These are phyloP conservation scores for Platyura marginata DNA, from an alignment of 1,140 invertebrate genomes.

Conservation along the genomic window DNA sequence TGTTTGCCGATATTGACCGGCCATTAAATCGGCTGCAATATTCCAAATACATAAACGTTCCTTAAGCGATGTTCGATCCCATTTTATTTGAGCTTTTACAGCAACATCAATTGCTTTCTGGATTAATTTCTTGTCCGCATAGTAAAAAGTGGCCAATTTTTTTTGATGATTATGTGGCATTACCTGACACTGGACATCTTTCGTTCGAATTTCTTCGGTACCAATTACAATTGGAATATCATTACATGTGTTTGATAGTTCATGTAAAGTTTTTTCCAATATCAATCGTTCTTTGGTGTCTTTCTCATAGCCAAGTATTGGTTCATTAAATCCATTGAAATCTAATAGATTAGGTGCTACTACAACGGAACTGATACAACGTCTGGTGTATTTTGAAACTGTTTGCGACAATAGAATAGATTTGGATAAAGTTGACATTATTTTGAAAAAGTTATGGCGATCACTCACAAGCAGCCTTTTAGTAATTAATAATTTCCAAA, in stretches of 20 bases:
- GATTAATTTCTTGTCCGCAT: constrained; percentile 67
- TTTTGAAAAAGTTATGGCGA: no score
- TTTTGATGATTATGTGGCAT: constrained; percentile 77
- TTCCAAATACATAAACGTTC: constrained; percentile 67
- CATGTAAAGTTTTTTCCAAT: constrained; percentile 52
- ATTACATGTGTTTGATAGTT: constrained; percentile 40
- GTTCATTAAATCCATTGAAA: constrained; percentile 61
- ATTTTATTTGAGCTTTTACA: constrained; percentile 56
- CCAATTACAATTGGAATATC: constrained; percentile 90
- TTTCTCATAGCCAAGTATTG: constrained; percentile 58
- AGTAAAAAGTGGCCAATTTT: constrained; percentile 82
- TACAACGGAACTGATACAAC: not conserved
- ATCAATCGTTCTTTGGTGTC: constrained; percentile 65
- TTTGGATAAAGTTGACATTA: no score
- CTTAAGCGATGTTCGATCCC: constrained; percentile 66
- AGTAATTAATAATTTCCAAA: no score
- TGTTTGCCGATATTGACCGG: constrained; percentile 70
- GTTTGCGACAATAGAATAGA: no score
- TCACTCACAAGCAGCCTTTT: no score
- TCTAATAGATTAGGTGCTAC: constrained; percentile 30
- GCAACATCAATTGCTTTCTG: constrained; percentile 71
- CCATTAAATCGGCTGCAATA: constrained; percentile 79
- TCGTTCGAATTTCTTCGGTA: constrained; percentile 62
- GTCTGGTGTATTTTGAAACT: no score
- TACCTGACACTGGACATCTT: constrained; percentile 47